Evolutionary conservation across 1,140 invertebrate species (phyloP).

Genomic region (Hirudo medicinalis): DNA sequence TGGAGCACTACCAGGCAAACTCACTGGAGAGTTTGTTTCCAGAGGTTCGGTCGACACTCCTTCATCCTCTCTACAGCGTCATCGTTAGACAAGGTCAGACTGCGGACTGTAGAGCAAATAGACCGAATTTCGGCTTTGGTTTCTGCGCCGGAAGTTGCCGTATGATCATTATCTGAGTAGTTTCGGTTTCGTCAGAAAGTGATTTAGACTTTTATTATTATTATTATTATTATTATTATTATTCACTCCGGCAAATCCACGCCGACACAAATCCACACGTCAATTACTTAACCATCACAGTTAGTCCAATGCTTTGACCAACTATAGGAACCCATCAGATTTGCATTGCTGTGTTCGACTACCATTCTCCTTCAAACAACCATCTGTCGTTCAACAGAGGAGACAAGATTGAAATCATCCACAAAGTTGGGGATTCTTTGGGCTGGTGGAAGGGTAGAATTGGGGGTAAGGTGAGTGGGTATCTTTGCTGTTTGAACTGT

Average conservation of each 20-base stretch:
- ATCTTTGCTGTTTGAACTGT: too few species aligned
- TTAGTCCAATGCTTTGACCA: too few species aligned
- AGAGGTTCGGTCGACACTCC: conserved; percentile 39
- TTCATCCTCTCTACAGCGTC: conserved; percentile 28
- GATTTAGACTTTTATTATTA: too few species aligned
- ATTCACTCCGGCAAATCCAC: too few species aligned
- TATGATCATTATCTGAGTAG: too few species aligned
- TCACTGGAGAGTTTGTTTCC: conserved; percentile 75
- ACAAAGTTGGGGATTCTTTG: conserved; percentile 60
- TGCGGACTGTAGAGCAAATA: too few species aligned
- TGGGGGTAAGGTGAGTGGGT: conserved; percentile 44
- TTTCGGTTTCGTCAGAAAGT: too few species aligned
- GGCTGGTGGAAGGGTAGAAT: conserved; percentile 69
- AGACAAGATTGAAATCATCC: conserved; percentile 62
- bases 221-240: too few species aligned
- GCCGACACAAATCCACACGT: too few species aligned
- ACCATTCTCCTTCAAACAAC: conserved; percentile 50
- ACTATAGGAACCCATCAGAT: conserved; percentile 24
- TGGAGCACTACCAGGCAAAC: conserved; percentile 74
- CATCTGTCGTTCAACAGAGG: conserved; percentile 63
- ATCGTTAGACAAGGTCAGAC: not conserved
- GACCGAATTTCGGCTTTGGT: too few species aligned
- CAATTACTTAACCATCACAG: too few species aligned
- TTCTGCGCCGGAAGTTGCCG: too few species aligned
- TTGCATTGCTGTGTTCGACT: conserved; percentile 40